Evolutionary conservation across 1,140 invertebrate species (phyloP), one percentile per base, ranked within the genome.

Genomic region (Chymomyza costata): DNA sequence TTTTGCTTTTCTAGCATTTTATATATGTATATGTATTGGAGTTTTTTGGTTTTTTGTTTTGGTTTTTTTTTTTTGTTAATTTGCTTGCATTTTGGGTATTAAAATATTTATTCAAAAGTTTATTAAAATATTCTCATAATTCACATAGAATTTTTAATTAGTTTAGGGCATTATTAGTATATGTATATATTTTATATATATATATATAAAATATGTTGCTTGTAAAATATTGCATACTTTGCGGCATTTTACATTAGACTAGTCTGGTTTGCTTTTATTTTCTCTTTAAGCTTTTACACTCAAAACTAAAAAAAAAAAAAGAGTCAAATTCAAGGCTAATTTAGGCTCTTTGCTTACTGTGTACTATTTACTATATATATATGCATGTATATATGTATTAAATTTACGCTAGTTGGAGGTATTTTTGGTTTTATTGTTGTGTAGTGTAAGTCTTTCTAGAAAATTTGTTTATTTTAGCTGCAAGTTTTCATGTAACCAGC

Each of bases 211-310:
- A 64, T 49, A 47, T 66, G 46, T 61, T 64, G 61, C 64, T 51
- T 65, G 49, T 80, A 73, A 67, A 80, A 67, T 78, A 65, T 78
- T 78, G 73, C 73, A 78, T 78, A 78, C 73, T 80, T 73, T 80
- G 73, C 59, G 73, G 73, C 73, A 53, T 80, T n/a, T 80, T 78
- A 78, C 40, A n/a, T n/a, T n/a, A 63, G 45, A 78, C 71, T 78
- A 78, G 37, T 53, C 52, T 41, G 40, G 38, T 60, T 66, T 58
- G 40, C 51, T 48, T 6, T 28, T 28, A 28, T 28, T 10, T 28
- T 28, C 25, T 28, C 25, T 6, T 28, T 5, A 5, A 39, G 18
- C 25, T 15, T 28, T 28, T 51, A 37, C 13, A n/a, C n/a, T n/a
- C n/a, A n/a, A n/a, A n/a, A n/a, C n/a, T 10, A 34, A 25, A 25